Evolutionary conservation across 1,140 invertebrate species (phyloP), one percentile per base, ranked within the genome.

Genomic region (Brachionus koreanus): DNA sequence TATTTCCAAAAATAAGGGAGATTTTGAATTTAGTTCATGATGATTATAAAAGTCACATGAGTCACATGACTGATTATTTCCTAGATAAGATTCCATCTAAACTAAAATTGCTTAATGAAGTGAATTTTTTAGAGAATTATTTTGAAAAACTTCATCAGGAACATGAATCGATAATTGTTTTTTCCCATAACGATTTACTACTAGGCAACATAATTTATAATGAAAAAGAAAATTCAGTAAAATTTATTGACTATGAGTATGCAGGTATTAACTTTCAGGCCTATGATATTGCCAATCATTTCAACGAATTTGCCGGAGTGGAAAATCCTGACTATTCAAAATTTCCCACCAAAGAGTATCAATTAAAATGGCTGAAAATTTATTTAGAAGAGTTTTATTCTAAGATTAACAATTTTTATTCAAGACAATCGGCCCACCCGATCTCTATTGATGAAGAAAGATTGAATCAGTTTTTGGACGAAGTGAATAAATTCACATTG

Each of bases 231-330:
- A 90, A 91, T 84, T 13, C 10, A 46, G 19, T 98, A 3, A 92
- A 92, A 23, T 98, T 99, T 87, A 99, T 99, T 85, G 97, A 99
- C 89, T 98, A 95, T 89, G 97, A 99, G 88, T 99, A 99, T 89
- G 93, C 94, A 6, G 93, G 91, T 83, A 92, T 92, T 85, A 99
- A 98, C 89, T 97, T 94, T 89, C 94, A 96, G 88, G 93, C 95
- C 1, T 98, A 92, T 89, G 97, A 99, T 89, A 96, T 99, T 87
- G 97, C 93, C 13, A 98, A 98, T 90, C 96, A 99, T 90, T 98
- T 98, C 90, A 92, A 93, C 85, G 97, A 99, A 91, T 98, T 95
- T 91, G 94, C 94, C 85, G 96, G 96, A 93, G 86, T 90, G 33
- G 88, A 88, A 29, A 86, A 87, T 23, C 84, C 87, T 29, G 87